A percentile compares a stretch with the other conserved stretches of the same genome.
These are phyloP conservation scores for Meloidogyne hapla DNA, from an alignment of 1,140 invertebrate species.

Conservation along the genomic window DNA sequence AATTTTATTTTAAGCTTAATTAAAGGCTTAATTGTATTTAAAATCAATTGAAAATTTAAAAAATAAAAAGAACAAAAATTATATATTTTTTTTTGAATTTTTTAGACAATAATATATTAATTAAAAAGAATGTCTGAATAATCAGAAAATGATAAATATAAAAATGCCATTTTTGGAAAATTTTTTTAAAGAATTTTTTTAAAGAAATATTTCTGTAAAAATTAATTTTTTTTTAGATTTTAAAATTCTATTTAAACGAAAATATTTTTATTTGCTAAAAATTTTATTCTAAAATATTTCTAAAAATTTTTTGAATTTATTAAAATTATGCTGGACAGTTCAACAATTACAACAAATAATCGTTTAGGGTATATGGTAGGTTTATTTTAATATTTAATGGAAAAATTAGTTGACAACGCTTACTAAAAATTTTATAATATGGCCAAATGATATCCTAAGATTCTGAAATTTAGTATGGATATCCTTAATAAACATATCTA, in stretches of 20 bases:
- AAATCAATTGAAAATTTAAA: background rate
- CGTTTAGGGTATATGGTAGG: background rate
- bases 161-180: background rate
- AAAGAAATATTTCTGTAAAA: background rate
- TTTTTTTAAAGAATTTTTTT: slow-evolving; percentile 5
- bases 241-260: background rate
- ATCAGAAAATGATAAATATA: background rate
- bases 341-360: background rate
- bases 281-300: too few relatives aligned
- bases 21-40: background rate
- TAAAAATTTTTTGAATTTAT: background rate
- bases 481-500: too few relatives aligned
- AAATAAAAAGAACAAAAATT: background rate
- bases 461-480: too few relatives aligned
- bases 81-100: background rate
- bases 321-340: background rate
- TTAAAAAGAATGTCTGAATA: background rate
- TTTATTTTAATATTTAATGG: background rate
- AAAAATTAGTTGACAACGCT: too few relatives aligned
- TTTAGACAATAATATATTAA: background rate
- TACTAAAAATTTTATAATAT: too few relatives aligned
- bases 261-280: slow-evolving; percentile 6
- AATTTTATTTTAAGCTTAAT: background rate
- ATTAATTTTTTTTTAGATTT: background rate
- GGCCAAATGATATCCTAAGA: too few relatives aligned